Conservation (phyloP, 2,888 invertebrate genomes). For the Sminthurides aquaticus region DNA sequence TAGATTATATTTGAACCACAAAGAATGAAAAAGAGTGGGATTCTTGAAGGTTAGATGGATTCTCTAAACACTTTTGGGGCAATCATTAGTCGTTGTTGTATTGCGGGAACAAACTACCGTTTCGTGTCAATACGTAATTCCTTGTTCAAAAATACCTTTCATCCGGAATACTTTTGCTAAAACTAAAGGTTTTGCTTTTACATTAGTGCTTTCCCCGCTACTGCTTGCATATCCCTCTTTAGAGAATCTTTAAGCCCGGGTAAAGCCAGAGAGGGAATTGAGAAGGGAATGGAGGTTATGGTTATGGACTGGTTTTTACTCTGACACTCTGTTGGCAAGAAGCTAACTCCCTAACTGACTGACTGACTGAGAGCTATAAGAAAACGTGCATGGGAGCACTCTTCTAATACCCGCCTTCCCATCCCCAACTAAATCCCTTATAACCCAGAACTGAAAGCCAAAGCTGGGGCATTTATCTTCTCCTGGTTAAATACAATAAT, state of each 20-base stretch:
- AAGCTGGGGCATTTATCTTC: background rate
- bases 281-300: no score
- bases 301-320: no score
- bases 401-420: no score
- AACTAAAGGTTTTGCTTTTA: no score
- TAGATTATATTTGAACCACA: background rate
- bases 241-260: no score
- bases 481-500: background rate
- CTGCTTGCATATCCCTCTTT: no score
- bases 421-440: background rate
- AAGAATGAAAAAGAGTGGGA: background rate
- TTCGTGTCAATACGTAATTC: background rate
- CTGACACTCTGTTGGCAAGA: no score
- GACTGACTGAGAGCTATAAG: no score
- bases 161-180: background rate
- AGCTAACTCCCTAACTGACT: no score
- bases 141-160: background rate
- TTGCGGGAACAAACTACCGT: background rate
- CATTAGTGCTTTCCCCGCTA: no score
- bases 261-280: no score
- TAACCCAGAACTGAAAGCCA: background rate
- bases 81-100: background rate
- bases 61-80: background rate
- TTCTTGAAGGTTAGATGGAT: background rate
- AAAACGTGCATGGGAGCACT: no score